phyloP scores from a whole-genome alignment of 2,797 vertebrate species.

The Cygnus olor region DNA sequence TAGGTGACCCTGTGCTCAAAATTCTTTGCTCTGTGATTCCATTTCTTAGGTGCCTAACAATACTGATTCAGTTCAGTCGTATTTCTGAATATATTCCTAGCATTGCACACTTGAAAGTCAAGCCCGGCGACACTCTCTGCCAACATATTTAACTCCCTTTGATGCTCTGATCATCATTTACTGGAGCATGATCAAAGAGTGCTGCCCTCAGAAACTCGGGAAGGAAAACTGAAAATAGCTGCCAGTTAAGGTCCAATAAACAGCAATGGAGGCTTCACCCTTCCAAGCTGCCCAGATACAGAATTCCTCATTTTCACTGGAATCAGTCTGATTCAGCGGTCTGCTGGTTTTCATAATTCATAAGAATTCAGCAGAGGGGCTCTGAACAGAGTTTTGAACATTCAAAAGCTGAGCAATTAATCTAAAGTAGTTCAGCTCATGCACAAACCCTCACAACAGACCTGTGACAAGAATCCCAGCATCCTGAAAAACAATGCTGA shows the following conservation, averaged over 20 bases:
- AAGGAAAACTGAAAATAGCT: slow-evolving; percentile 41
- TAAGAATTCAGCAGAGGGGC: not conserved
- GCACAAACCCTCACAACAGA: not conserved
- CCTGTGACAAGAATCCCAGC: not conserved
- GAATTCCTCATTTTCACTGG: not conserved
- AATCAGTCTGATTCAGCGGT: not conserved
- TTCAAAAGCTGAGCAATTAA: not conserved
- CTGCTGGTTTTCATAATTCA: not conserved
- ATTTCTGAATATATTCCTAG: slow-evolving; percentile 31
- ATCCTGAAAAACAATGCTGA: not conserved
- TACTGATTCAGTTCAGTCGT: slow-evolving; percentile 1
- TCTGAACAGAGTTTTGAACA: not conserved
- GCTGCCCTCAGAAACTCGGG: not conserved
- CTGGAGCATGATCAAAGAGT: slow-evolving; percentile 56
- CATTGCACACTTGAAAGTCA: slow-evolving; percentile 39
- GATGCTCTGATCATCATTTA: slow-evolving; percentile 63
- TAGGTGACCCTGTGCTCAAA: not conserved
- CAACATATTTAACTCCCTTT: slow-evolving; percentile 60
- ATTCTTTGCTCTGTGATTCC: not conserved
- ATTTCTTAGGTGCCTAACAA: not conserved
- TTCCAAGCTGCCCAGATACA: not conserved
- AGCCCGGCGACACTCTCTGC: slow-evolving; percentile 32
- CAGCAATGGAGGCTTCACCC: not conserved
- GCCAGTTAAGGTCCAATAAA: slow-evolving; percentile 1
- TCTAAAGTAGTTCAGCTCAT: not conserved